A percentile compares a stretch with the other conserved stretches of the same genome.
Conservation (phyloP, 2,797 vertebrate species). For the Sebastes ruberrimus region DNA sequence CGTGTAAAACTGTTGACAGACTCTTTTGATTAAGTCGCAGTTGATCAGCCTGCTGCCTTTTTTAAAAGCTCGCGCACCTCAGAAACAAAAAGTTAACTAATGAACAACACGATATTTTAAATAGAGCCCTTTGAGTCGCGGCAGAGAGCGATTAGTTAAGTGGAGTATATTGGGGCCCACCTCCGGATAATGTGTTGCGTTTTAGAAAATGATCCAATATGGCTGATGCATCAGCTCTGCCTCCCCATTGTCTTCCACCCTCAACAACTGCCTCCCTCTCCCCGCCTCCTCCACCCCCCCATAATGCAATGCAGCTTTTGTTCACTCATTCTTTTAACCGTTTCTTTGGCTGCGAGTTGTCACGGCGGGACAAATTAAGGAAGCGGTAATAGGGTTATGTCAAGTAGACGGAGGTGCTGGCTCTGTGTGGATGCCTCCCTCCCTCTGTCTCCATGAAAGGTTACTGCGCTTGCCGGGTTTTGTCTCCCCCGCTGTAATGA, state of each 20-base stretch:
- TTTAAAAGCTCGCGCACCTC: not conserved
- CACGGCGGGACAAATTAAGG: slow-evolving; percentile 76
- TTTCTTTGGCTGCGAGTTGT: slow-evolving; percentile 73
- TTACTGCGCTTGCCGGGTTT: slow-evolving; percentile 62
- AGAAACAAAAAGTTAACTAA: slow-evolving; percentile 20
- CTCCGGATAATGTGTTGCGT: slow-evolving; percentile 47
- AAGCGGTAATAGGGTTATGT: slow-evolving; percentile 78
- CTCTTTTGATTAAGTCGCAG: slow-evolving; percentile 20
- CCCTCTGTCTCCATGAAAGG: slow-evolving; percentile 77
- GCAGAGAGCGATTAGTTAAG: slow-evolving; percentile 33
- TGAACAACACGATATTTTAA: not conserved
- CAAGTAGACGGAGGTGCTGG: slow-evolving; percentile 77
- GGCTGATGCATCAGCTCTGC: slow-evolving; percentile 64
- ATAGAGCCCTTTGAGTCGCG: not conserved
- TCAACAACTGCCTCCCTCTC: slow-evolving; percentile 11
- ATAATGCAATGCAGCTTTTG: slow-evolving; percentile 78
- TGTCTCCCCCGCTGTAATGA: slow-evolving; percentile 70
- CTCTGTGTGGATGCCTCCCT: slow-evolving; percentile 70
- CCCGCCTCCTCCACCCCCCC: slow-evolving; percentile 15
- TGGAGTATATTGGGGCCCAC: slow-evolving; percentile 35
- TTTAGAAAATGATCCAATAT: slow-evolving; percentile 65
- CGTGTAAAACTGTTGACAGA: slow-evolving; percentile 26
- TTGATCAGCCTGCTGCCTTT: not conserved
- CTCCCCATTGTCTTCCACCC: slow-evolving; percentile 57
- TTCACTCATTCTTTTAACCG: slow-evolving; percentile 77